Evolutionary conservation across 2,113 vertebrate species (phyloP), one percentile per base, ranked within the genome.

Genomic region (Gallinago undulata): DNA sequence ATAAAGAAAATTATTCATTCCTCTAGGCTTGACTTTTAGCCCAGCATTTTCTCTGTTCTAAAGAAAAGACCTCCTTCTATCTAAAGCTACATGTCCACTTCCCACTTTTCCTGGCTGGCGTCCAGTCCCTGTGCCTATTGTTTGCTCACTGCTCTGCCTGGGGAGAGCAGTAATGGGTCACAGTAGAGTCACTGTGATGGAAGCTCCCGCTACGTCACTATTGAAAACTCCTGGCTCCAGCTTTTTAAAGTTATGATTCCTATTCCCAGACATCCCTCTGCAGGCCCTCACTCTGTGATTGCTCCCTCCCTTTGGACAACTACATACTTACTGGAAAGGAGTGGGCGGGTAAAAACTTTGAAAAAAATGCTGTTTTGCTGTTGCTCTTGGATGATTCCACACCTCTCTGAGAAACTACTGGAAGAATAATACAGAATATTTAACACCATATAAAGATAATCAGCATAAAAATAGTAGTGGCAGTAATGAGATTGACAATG

Each of bases 401-500:
- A 63, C 21, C 50, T 79, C 74, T 68, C 79, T 73, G 53, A 85
- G 30, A 51, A 90, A 41, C 67, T 31, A 35, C 0, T 76, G 47
- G 43, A 84, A 84, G 28, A 86, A 88, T 18, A 84, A 64, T 17
- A 48, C 33, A 68, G 33, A 87, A 22, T 56, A 84, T 74, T 74
- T 77, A 93, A 74, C 22, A 69, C 41, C 41, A 50, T 35, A 83
- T 50, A 66, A 89, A 93, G 59, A 70, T 24, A 83, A 93, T 77
- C 45, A 81, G 45, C 68, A 90, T 67, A 86, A 80, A 93, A 86
- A 81, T 6, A 90, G 41, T 12, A 76, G 50, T 1, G 4, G 51
- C 31, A 74, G 50, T 70, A 94, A 96, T 39, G 19, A 15, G 39
- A 92, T 6, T 78, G 84, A 89, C 90, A 93, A 81, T 18, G 59